Evolutionary conservation across 2,888 invertebrate genomes (phyloP).

Genomic region (Drosophila rellima): DNA sequence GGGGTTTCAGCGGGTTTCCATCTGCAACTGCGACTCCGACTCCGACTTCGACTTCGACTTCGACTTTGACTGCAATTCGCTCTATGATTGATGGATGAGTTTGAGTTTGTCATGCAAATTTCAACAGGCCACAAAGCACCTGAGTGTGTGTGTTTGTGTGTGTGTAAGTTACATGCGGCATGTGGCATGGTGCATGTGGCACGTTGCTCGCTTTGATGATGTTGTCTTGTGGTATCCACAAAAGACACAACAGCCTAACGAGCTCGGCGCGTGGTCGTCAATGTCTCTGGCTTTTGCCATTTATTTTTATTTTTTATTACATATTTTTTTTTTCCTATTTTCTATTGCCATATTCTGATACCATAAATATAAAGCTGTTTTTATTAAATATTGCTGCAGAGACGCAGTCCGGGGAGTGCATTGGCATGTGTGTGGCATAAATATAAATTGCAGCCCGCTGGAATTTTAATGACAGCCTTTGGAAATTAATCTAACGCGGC

Average conservation of each 20-base stretch:
- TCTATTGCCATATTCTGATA: conserved; percentile 71
- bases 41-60: conserved; percentile 26
- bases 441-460: conserved; percentile 78
- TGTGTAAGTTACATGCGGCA: conserved; percentile 36
- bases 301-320: background rate
- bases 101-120: conserved; percentile 82
- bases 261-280: conserved; percentile 72
- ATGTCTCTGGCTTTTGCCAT: conserved; percentile 10
- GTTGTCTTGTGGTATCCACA: conserved; percentile 54
- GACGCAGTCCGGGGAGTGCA: conserved; percentile 41
- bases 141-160: too few species aligned
- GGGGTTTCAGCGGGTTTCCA: conserved; percentile 71
- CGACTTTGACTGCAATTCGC: conserved; percentile 54
- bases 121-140: conserved; percentile 65
- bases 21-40: conserved; percentile 41
- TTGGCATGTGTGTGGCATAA: conserved; percentile 76
- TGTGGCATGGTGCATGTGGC: conserved; percentile 29
- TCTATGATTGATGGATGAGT: conserved; percentile 79
- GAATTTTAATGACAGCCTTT: conserved; percentile 82
- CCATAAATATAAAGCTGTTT: conserved; percentile 80
- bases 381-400: conserved; percentile 76
- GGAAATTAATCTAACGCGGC: conserved; percentile 80
- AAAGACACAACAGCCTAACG: conserved; percentile 62
- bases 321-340: conserved; percentile 10
- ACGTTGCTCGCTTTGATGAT: conserved; percentile 52